These are phyloP conservation scores for Drosophila macrospina DNA, from an alignment of 2,888 invertebrate genomes.

Conservation along the genomic window DNA sequence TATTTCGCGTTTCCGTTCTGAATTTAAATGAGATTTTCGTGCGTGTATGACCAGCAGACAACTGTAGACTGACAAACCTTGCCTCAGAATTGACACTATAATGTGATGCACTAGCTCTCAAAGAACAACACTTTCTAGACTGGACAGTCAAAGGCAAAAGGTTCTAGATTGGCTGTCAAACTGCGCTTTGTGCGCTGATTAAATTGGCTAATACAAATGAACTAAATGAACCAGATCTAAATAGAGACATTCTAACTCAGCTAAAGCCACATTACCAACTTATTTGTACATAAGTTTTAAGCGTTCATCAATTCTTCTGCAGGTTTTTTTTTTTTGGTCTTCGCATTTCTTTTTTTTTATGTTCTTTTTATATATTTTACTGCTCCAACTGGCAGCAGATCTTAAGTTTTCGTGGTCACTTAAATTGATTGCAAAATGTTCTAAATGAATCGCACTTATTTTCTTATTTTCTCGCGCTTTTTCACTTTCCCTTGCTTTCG, in stretches of 20 bases:
- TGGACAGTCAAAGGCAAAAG: background rate
- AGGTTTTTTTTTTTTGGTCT: background rate
- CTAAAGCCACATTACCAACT: background rate
- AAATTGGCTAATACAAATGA: background rate
- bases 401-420: conserved; percentile 25
- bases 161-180: background rate
- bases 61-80: background rate
- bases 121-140: background rate
- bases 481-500: conserved; percentile 25
- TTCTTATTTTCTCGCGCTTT: background rate
- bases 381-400: background rate
- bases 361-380: no score
- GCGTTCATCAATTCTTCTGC: no score
- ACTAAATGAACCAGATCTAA: no score
- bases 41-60: conserved; percentile 3
- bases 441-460: conserved; percentile 31
- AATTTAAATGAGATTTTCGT: conserved; percentile 56
- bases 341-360: background rate
- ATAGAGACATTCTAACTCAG: no score
- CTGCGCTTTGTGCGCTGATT: background rate
- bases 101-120: background rate
- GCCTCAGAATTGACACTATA: background rate
- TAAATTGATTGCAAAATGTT: conserved; percentile 45
- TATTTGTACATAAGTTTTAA: no score
- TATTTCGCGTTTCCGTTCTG: conserved; percentile 42